Base-by-base conservation (phyloP, 1,140 invertebrate species). In the Drosophila asahinai region DNA sequence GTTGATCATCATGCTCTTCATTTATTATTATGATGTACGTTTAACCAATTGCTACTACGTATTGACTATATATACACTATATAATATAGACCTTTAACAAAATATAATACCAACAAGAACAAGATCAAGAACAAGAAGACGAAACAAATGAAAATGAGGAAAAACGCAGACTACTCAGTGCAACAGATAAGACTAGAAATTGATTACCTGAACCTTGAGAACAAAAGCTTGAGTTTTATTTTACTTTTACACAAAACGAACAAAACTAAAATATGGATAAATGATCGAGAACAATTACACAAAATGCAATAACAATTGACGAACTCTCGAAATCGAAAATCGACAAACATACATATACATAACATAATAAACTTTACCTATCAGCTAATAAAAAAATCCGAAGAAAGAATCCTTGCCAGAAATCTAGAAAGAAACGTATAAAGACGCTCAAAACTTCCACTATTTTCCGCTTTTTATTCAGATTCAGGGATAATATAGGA, bases 101-200 rank as follows among this genome's bases (percentile, higher is more conserved):
- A 52, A 36, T 52, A 71, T 57, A 45, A 52, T 27, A 51, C 55
- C 9, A 42, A 58, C 14, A 65, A 64, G n/a, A 48, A 42, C 27
- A 47, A 57, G 22, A 71, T 54, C 14, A 61, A 72, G 12, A 52
- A 40, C 19, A 52, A 40, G 40, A 38, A 40, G 36, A 59, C 17
- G 27, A 48, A 48, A 40, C 61, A 77, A 78, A 42, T 43, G 55
- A 67, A 63, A 58, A 72, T 47, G 40, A 59, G 48, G 43, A 73
- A 61, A 80, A 78, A 65, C 70, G 86, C 86, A 90, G 86, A 90
- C 86, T 90, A 90, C 86, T 90, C 86, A 90, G 86, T 90, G 86
- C 82, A 90, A 90, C 86, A 90, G 82, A 90, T 80, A 90, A 90
- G 86, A 90, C 86, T 90, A 90, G 86, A 90, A 90, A 90, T 90